Percentiles rank a stretch among this genome's conserved stretches.
Conservation (phyloP, 2,113 vertebrate species). For the Asarcornis scutulata region DNA sequence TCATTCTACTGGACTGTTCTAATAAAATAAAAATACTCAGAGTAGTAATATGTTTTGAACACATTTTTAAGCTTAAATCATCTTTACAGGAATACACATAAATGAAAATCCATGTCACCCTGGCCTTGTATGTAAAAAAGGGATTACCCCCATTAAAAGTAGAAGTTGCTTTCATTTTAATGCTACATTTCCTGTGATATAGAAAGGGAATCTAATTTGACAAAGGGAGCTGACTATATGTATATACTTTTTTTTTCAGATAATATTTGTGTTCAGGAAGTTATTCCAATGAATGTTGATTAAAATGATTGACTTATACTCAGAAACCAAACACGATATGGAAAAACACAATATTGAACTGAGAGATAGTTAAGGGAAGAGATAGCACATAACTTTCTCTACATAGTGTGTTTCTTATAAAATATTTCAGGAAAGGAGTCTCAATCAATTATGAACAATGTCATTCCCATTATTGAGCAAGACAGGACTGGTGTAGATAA, state of each 20-base stretch:
- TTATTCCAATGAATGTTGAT: background rate
- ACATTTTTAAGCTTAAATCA: background rate
- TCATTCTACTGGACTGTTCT: background rate
- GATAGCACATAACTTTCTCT: background rate
- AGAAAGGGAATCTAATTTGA: background rate
- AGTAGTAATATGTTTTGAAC: background rate
- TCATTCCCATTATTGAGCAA: constrained; percentile 16
- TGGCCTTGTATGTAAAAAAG: background rate
- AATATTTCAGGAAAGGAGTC: constrained; percentile 9
- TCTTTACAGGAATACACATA: background rate
- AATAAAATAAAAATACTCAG: background rate
- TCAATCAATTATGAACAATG: constrained; percentile 13
- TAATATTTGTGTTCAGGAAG: background rate
- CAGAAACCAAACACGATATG: background rate
- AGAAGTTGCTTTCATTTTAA: background rate
- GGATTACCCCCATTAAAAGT: background rate
- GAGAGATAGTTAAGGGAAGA: background rate
- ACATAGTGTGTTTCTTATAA: background rate
- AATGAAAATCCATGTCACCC: background rate
- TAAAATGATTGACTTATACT: background rate
- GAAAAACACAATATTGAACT: background rate
- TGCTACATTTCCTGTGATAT: background rate
- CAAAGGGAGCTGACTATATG: background rate
- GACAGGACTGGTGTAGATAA: constrained; percentile 37
- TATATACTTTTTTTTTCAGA: background rate